A percentile compares a stretch with the other conserved stretches of the same genome.
Evolutionary conservation across 1,140 invertebrate genomes (phyloP).

Genomic region (Stegodyphus mimosarum): DNA sequence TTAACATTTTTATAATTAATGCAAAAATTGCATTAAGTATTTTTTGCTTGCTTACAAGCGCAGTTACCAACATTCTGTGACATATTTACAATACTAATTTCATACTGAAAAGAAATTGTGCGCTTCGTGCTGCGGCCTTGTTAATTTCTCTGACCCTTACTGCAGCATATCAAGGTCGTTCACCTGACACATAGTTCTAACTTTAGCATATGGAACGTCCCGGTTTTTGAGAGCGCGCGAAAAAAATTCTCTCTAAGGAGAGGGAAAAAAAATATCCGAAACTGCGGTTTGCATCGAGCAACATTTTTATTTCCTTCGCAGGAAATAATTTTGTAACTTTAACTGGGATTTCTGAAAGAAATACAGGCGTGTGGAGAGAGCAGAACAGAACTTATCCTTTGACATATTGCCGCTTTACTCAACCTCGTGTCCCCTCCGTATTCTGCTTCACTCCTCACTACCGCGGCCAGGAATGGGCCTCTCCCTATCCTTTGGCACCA

Average conservation of each 20-base stretch:
- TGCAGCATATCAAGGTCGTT: slow-evolving; percentile 11
- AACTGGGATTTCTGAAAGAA: not conserved
- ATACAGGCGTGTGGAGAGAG: not conserved
- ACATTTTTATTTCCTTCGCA: not conserved
- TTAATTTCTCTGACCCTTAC: no score
- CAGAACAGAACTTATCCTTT: slow-evolving; percentile 31
- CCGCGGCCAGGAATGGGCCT: not conserved
- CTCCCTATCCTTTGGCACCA: not conserved
- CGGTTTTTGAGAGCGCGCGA: not conserved
- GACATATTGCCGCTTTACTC: slow-evolving; percentile 39
- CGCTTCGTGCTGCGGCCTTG: no score
- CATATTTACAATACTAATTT: no score
- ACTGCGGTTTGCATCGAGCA: not conserved
- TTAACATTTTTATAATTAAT: no score
- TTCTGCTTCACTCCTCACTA: not conserved
- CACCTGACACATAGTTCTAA: slow-evolving; percentile 32
- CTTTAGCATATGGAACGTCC: slow-evolving; percentile 25
- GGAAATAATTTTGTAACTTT: not conserved
- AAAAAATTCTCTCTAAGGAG: not conserved
- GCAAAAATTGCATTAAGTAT: no score
- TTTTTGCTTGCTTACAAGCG: no score
- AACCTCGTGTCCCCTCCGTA: slow-evolving; percentile 13
- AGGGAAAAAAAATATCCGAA: not conserved
- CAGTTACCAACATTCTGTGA: no score
- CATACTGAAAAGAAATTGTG: no score